phyloP scores from a whole-genome alignment of 2,797 vertebrate genomes.

The Schizopygopsis malacanthus region DNA sequence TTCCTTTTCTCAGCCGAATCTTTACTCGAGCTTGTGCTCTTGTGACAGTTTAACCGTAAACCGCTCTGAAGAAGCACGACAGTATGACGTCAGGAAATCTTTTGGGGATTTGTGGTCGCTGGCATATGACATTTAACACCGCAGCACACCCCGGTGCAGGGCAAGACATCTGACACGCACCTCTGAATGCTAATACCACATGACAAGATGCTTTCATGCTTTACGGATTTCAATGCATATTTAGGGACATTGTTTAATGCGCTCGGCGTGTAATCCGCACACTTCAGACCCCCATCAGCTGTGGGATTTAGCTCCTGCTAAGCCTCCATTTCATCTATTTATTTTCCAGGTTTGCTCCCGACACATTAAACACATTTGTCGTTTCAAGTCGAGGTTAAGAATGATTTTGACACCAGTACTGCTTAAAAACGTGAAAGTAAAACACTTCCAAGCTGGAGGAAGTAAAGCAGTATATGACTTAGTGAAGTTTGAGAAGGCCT shows the following conservation, averaged over 20 bases:
- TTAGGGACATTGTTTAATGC: slow-evolving; percentile 82
- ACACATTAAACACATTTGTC: slow-evolving; percentile 82
- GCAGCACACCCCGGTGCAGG: slow-evolving; percentile 69
- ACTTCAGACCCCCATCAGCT: slow-evolving; percentile 77
- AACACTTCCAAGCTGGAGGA: slow-evolving; percentile 61
- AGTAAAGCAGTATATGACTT: slow-evolving; percentile 65
- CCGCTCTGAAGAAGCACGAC: slow-evolving; percentile 54
- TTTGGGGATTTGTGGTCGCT: slow-evolving; percentile 58
- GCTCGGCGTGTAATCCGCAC: slow-evolving; percentile 78
- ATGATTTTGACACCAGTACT: slow-evolving; percentile 72
- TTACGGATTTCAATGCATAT: slow-evolving; percentile 82
- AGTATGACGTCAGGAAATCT: slow-evolving; percentile 57
- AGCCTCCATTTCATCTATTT: slow-evolving; percentile 79
- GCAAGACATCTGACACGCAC: slow-evolving; percentile 69
- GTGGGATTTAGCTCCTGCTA: slow-evolving; percentile 77
- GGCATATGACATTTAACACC: slow-evolving; percentile 68
- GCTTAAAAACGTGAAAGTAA: slow-evolving; percentile 69
- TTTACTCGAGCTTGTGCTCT: not conserved
- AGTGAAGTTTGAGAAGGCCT: slow-evolving; percentile 50
- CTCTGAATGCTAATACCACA: slow-evolving; percentile 80
- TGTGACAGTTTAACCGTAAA: slow-evolving; percentile 57
- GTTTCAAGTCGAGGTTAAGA: slow-evolving; percentile 78
- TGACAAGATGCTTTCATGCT: slow-evolving; percentile 79
- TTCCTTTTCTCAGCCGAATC: not conserved
- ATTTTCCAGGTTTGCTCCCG: slow-evolving; percentile 74